Percentiles rank a stretch among this genome's conserved stretches.
Conservation (phyloP, 2,888 invertebrate species). For the Panzeria rudis region DNA sequence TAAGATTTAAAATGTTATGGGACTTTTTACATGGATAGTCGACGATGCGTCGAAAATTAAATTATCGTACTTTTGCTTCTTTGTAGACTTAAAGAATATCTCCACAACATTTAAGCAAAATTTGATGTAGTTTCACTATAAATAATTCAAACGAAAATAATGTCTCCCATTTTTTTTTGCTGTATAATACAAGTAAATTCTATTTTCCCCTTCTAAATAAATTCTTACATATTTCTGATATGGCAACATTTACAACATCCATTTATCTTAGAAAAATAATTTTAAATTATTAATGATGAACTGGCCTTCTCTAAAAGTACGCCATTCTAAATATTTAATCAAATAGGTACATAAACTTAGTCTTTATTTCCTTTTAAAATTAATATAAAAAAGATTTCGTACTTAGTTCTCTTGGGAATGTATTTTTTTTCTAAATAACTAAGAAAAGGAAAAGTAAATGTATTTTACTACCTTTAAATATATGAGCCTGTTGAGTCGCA, state of each 20-base stretch:
- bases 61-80: too few relatives aligned
- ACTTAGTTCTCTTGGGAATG: constrained; percentile 52
- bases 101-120: too few relatives aligned
- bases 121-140: too few relatives aligned
- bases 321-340: constrained; percentile 40
- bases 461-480: constrained; percentile 56
- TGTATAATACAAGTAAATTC: not conserved
- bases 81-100: too few relatives aligned
- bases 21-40: too few relatives aligned
- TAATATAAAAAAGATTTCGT: constrained; percentile 8
- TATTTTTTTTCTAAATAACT: constrained; percentile 12
- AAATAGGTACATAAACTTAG: constrained; percentile 26
- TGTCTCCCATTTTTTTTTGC: too few relatives aligned
- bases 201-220: not conserved
- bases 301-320: not conserved
- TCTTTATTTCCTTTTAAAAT: constrained; percentile 25
- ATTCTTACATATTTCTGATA: not conserved
- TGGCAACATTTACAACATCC: not conserved
- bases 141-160: too few relatives aligned
- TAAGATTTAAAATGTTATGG: too few relatives aligned
- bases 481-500: constrained; percentile 68
- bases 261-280: not conserved
- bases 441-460: constrained; percentile 24
- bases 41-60: too few relatives aligned
- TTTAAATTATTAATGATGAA: constrained; percentile 60